Base-by-base conservation (phyloP, 2,113 vertebrate species). In the Gymnocephalus cernua region DNA sequence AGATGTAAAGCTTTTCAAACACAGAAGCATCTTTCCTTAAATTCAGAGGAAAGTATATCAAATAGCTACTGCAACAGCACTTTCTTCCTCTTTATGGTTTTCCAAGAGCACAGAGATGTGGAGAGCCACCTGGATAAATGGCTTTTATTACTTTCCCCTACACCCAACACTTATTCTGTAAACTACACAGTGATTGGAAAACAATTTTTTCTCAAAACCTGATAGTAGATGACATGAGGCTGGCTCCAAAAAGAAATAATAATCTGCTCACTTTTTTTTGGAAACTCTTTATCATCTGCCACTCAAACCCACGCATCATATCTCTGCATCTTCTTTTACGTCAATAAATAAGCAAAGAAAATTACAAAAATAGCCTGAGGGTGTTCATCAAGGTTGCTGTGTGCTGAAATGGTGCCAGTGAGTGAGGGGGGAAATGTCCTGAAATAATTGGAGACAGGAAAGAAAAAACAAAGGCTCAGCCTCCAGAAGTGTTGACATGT, bases 351-450 rank as follows among this genome's bases (percentile, higher is more conserved):
- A 65, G 76, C 54, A 73, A 85, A 78, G 15, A 47, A 68, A 87
- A 83, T 84, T 69, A 72, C 66, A 58, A 47, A 77, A 80, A 74
- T 57, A 84, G 74, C 86, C 71, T 0, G 14, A 57, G 85, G 62
- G 70, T 77, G 77, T 91, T 89, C 66, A 88, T 88, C 74, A 65
- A 27, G 44, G 48, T 71, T 47, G n/a, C 27, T 56, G 58, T 21
- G 44, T 71, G 41, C 41, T 62, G 47, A 80, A 78, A 54, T n/a
- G 47, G 45, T 50, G 73, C 32, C 82, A 45, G 71, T 1, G 44
- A n/a, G 45, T 12, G 56, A 16, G 41, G n/a, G 41, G 21, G 2
- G 4, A 35, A 0, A 51, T 59, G 48, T 45, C 35, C 54, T 78
- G 19, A 48, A 62, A 85, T 68, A 74, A 59, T 50, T 63, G 25